phyloP scores from a whole-genome alignment of 2,888 invertebrate species.

The Caprella mutica region DNA sequence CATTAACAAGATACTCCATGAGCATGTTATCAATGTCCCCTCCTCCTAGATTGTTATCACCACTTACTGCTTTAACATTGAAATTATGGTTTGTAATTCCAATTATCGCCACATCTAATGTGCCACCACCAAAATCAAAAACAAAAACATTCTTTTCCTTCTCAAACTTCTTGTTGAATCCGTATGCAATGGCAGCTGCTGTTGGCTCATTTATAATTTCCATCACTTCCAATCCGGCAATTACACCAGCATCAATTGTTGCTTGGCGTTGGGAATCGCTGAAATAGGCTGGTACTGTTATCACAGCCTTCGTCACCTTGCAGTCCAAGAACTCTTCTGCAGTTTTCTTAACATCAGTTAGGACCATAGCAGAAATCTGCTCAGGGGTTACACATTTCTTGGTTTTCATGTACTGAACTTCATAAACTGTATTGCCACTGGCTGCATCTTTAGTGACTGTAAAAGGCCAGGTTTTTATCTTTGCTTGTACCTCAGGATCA shows the following conservation, averaged over 20 bases:
- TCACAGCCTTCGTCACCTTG: background rate
- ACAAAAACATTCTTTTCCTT: background rate
- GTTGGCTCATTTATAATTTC: background rate
- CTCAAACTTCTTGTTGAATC: background rate
- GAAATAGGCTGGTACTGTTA: background rate
- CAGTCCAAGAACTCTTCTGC: background rate
- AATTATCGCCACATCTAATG: conserved; percentile 2
- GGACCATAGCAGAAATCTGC: conserved; percentile 4
- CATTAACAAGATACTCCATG: conserved; percentile 1
- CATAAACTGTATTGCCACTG: background rate
- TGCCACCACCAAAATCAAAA: conserved; percentile 1
- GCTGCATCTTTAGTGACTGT: background rate
- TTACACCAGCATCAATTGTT: conserved; percentile 2
- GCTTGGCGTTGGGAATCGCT: conserved; percentile 7
- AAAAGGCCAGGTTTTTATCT: background rate
- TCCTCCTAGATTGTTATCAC: background rate
- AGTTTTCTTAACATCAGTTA: background rate
- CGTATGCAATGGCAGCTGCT: conserved; percentile 6
- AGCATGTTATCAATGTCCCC: background rate
- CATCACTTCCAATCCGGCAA: background rate
- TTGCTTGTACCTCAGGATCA: background rate
- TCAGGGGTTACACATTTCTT: background rate
- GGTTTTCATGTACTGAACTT: background rate
- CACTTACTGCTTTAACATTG: background rate
- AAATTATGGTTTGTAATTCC: background rate